Evolutionary conservation across 2,797 vertebrate genomes (phyloP), one percentile per base, ranked within the genome.

Genomic region (Falco berigora): DNA sequence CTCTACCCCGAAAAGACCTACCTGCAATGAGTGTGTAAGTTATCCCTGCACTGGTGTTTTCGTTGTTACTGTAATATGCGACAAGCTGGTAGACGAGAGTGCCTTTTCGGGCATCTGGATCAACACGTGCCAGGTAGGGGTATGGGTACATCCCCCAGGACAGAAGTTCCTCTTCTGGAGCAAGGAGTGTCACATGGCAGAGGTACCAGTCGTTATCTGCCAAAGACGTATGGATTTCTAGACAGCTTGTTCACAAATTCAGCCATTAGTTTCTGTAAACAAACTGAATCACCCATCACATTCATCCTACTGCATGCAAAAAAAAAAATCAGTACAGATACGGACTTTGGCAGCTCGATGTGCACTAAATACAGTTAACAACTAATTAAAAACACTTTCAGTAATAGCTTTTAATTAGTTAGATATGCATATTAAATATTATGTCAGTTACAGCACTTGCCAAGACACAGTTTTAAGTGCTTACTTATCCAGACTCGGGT

Each of bases 111-210:
- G 98, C 98, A 1, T 99, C 98, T 2, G 98, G 98, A 10, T 98
- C 97, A 3, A 98, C 98, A 1, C 98, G 97, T 3, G 97, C 98
- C 97, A 99, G 97, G 96, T 98, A 99, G 1, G 99, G 99, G 24
- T 97, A 98, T 0, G 98, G 99, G 77, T 98, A 98, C 99, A 99
- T 99, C 44, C 69, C 95, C 99, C 99, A 99, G 96, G 98, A 98
- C 69, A 99, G 97, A 59, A 98, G 94, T 1, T 98, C 98, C 94
- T 98, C 98, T 49, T 98, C 98, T 68, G 98, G 98, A 80, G 97
- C 97, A 72, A 98, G 97, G 58, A 99, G 98, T 3, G 97, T 98
- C 96, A 99, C 94, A 0, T 98, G 98, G 97, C 98, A 98, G 86
- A 98, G 96, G 97, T 99, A 98, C 98, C 98, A 99, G 79, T 98